phyloP scores from a whole-genome alignment of 2,113 vertebrate genomes.

The Platycercus adscitus region DNA sequence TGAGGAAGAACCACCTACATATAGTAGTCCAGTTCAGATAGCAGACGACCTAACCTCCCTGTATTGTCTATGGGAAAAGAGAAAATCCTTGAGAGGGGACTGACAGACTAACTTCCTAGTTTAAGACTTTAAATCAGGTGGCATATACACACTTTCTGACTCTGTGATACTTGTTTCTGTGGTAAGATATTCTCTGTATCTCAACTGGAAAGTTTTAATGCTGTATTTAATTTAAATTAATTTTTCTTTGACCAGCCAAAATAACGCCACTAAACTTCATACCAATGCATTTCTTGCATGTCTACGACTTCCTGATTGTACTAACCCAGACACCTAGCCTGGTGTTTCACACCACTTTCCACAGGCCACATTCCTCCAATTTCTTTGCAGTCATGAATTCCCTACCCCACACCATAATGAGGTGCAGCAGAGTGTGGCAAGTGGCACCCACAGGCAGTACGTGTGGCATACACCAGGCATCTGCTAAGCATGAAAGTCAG shows the following conservation, averaged over 20 bases:
- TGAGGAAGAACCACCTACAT: background rate
- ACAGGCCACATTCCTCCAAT: rapidly evolving
- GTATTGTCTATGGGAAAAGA: background rate
- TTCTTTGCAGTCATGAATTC: background rate
- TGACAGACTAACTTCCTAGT: background rate
- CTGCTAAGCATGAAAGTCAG: background rate
- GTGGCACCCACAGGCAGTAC: background rate
- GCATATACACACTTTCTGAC: background rate
- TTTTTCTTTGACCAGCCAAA: background rate
- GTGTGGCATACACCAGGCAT: background rate
- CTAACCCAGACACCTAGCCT: background rate
- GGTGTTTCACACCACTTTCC: background rate
- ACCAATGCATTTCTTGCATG: background rate
- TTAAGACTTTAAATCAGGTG: background rate
- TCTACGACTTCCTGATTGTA: background rate
- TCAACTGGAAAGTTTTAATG: background rate
- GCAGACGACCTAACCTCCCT: background rate
- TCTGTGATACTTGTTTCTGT: background rate
- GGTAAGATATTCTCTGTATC: background rate
- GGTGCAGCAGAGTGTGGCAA: background rate
- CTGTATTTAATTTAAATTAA: background rate
- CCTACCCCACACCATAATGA: background rate
- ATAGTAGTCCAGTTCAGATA: background rate
- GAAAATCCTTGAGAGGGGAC: background rate
- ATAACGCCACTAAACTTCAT: background rate